Evolutionary conservation across 1,140 invertebrate genomes (phyloP), one percentile per base, ranked within the genome.

Genomic region (Aphelenchoides avenae): DNA sequence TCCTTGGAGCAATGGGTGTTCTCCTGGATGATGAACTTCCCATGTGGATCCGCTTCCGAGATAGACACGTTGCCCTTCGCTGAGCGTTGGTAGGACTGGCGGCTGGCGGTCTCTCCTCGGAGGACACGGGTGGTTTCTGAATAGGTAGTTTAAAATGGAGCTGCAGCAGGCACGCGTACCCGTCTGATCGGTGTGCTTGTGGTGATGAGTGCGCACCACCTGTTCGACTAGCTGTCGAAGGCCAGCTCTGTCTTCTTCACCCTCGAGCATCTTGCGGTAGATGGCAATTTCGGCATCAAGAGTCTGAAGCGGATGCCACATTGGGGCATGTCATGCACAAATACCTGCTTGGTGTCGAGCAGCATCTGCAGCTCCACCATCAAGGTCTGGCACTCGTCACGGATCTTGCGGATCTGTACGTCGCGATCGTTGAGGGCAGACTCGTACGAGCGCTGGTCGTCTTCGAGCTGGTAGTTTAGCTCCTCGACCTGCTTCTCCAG

Each of bases 41-140:
- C 53, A 18, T 69, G 59, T 5, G 54, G 41, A 31, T 48, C 22
- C n/a, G 52, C 46, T 43, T 57, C 71, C 26, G 53, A 52, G 37
- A 75, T 76, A 15, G 75, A 67, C 34, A 75, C 73, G 57, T 76
- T 76, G 20, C 74, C 74, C 52, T 81, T 82, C 18, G 81, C 80
- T 27, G 78, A 81, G 44, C 80, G 72, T 64, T 81, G 79, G 67
- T 79, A 82, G 9, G 81, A 81, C 0, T 81, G 81, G 47, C 80
- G 81, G 43, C 79, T 79, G 13, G 79, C 78, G 40, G 80, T 80
- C 58, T 82, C 80, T 13, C 81, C 81, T 40, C 80, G 72, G 62
- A 80, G 75, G 0, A 79, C 49, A 9, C 74, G 66, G 44, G 64
- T 58, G n/a, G 75, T 65, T 63, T 75, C 71, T 72, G 30, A 13